Evolutionary conservation across 1,140 invertebrate genomes (phyloP).

Genomic region (Gerris buenoi): DNA sequence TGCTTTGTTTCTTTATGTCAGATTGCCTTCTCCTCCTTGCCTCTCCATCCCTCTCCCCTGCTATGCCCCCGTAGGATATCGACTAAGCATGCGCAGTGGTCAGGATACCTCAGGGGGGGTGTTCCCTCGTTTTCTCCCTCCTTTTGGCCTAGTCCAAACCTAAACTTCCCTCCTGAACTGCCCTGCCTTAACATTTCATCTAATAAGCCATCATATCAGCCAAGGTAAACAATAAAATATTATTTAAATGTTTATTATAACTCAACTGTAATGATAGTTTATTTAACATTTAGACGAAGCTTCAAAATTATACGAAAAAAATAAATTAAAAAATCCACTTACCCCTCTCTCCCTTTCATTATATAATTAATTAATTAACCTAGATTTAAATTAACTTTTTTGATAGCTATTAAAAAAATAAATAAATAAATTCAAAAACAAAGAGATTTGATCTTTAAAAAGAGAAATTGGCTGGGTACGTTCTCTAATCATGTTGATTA

Average conservation of each 20-base stretch:
- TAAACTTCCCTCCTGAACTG: neutral
- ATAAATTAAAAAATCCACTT: neutral
- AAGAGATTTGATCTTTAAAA: too few species aligned
- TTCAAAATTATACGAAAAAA: too few species aligned
- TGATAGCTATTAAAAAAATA: neutral
- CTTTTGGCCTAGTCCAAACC: neutral
- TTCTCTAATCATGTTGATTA: too few species aligned
- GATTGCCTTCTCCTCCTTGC: neutral
- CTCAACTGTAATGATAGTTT: too few species aligned
- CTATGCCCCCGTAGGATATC: neutral
- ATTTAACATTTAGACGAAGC: too few species aligned
- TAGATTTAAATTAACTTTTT: neutral
- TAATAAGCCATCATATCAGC: neutral
- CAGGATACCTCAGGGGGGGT: too few species aligned
- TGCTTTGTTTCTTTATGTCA: neutral
- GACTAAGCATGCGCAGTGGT: neutral
- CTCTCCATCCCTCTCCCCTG: neutral
- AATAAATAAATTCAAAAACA: too few species aligned
- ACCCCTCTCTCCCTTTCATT: neutral
- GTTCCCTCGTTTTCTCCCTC: neutral
- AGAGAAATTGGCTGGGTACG: too few species aligned
- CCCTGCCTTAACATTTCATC: neutral
- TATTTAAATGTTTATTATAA: neutral
- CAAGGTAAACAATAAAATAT: neutral
- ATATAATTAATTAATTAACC: neutral